These are phyloP conservation scores for Amazona guildingii DNA, from an alignment of 2,113 vertebrate species.

Conservation along the genomic window DNA sequence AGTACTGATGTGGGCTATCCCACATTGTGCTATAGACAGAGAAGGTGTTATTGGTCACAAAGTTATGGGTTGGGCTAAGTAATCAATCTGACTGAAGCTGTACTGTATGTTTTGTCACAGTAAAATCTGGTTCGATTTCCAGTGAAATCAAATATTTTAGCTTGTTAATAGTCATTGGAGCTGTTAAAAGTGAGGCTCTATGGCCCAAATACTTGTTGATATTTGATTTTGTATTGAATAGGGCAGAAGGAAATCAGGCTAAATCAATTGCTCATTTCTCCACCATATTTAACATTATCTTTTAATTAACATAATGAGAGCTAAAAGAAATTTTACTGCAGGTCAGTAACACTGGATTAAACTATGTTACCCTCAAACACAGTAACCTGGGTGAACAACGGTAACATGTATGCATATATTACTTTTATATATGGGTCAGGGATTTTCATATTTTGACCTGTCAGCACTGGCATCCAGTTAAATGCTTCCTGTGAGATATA, in stretches of 20 bases:
- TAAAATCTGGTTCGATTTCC: not conserved
- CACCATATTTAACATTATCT: no score
- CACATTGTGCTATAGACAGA: accelerated
- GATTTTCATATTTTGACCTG: no score
- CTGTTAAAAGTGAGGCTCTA: not conserved
- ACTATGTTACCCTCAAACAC: no score
- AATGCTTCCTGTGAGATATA: no score
- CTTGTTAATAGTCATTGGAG: not conserved
- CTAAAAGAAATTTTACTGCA: no score
- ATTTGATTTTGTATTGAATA: not conserved
- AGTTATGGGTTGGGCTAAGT: not conserved
- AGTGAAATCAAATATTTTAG: not conserved
- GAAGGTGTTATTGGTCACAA: not conserved
- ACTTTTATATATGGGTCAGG: no score
- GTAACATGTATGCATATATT: no score
- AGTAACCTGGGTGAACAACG: no score
- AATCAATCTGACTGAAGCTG: not conserved
- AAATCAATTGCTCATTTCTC: no score
- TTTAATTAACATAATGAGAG: no score
- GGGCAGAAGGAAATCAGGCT: not conserved
- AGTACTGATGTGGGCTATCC: not conserved
- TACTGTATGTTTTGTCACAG: not conserved
- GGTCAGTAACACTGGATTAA: no score
- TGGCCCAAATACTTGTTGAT: not conserved
- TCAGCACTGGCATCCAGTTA: no score